Conservation (phyloP, 92 coral and sea anemone genomes). For the Parazoanthus darwini region DNA sequence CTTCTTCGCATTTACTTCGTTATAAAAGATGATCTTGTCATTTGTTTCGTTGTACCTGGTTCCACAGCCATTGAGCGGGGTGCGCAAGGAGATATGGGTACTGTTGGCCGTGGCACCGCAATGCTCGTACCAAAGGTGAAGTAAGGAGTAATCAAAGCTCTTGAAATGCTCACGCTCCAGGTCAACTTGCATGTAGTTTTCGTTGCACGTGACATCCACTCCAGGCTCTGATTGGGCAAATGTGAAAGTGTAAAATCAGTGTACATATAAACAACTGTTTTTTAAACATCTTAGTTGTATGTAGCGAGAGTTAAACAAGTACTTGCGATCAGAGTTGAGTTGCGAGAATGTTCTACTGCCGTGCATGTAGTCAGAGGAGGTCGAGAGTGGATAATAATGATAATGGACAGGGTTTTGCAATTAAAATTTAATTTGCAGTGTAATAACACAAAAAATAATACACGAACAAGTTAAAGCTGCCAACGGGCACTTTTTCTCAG, state of each 20-base stretch:
- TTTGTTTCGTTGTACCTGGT: constrained; percentile 50
- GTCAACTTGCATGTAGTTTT: constrained; percentile 48
- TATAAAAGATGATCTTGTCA: constrained; percentile 33
- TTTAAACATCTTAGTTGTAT: too few species aligned
- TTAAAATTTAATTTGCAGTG: too few species aligned
- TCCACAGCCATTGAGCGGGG: constrained; percentile 53
- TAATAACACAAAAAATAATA: too few species aligned
- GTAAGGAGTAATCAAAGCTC: constrained; percentile 37
- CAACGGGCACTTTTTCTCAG: too few species aligned
- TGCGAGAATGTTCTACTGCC: too few species aligned
- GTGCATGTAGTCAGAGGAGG: neutral
- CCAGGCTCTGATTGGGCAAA: constrained; percentile 32
- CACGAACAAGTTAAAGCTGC: too few species aligned
- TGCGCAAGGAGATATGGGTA: constrained; percentile 38
- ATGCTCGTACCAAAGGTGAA: constrained; percentile 41
- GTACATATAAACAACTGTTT: neutral
- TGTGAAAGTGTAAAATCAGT: neutral
- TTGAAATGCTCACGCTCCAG: constrained; percentile 41
- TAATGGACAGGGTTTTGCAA: too few species aligned
- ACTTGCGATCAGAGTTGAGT: neutral
- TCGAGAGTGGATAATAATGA: neutral
- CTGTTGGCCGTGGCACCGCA: constrained; percentile 39
- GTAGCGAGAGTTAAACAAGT: neutral
- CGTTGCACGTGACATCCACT: constrained; percentile 45
- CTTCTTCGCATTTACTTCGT: constrained; percentile 44